Percentiles rank a stretch among this genome's conserved stretches.
Evolutionary conservation across 2,797 vertebrate genomes (phyloP).

Genomic region (Sebastes alutus): DNA sequence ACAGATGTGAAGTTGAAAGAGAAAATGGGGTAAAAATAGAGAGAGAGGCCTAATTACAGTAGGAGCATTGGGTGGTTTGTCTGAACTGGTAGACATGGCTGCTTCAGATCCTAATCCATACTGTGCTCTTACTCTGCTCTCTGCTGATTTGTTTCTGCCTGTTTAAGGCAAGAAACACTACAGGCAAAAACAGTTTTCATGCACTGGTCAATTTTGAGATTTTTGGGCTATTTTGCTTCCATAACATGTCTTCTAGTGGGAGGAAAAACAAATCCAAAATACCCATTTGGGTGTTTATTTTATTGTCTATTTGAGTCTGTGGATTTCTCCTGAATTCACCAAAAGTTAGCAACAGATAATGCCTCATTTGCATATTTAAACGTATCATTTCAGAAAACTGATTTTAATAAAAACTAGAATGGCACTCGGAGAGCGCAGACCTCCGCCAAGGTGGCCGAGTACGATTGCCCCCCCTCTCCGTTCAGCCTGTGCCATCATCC

Average conservation of each 20-base stretch:
- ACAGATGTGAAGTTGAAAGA: constrained; percentile 53
- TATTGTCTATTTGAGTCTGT: background rate
- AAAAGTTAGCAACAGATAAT: background rate
- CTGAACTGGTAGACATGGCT: constrained; percentile 13
- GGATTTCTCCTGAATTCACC: background rate
- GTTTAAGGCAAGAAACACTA: background rate
- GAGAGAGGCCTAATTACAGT: constrained; percentile 51
- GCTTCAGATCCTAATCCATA: constrained; percentile 7
- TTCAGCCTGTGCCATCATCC: no score
- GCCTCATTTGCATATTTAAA: background rate
- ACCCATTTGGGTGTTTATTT: background rate
- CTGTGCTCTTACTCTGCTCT: background rate
- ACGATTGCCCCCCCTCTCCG: no score
- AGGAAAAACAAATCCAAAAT: background rate
- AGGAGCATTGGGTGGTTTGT: constrained; percentile 24
- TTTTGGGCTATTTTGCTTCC: background rate
- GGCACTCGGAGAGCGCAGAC: no score
- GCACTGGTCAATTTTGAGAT: background rate
- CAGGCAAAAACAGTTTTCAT: background rate
- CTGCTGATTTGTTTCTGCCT: background rate
- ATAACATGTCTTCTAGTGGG: background rate
- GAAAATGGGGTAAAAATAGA: constrained; percentile 41
- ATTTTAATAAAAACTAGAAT: background rate
- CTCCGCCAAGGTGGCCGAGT: no score
- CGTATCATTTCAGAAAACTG: background rate